phyloP scores from a whole-genome alignment of 2,888 invertebrate genomes.

The Tortrix viridana region DNA sequence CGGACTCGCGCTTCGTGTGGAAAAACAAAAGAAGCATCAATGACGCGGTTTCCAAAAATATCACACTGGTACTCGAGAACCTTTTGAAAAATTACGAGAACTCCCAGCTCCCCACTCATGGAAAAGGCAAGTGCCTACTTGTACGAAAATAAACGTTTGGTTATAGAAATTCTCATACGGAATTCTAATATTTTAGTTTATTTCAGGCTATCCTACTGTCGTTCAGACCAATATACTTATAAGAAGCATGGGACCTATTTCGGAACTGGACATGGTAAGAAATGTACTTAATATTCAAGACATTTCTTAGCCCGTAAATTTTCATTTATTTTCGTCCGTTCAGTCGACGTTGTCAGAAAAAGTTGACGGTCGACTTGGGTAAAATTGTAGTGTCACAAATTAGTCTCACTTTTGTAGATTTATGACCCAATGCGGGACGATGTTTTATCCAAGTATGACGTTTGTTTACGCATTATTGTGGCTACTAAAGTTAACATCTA shows the following conservation, averaged over 20 bases:
- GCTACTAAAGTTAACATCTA: slow-evolving; percentile 4
- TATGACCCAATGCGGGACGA: not conserved
- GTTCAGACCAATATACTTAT: slow-evolving; percentile 95
- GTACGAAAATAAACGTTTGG: not conserved
- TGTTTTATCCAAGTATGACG: not conserved
- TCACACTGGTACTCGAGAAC: slow-evolving; percentile 93
- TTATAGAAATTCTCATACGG: not conserved
- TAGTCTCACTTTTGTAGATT: not conserved
- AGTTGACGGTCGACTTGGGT: not conserved
- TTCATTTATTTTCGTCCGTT: not conserved
- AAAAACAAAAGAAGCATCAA: slow-evolving; percentile 83
- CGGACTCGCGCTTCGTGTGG: slow-evolving; percentile 53
- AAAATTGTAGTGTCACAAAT: not conserved
- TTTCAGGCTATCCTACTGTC: slow-evolving; percentile 91
- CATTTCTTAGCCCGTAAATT: not conserved
- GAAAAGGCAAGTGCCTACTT: slow-evolving; percentile 86
- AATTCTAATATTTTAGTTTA: slow-evolving; percentile 32
- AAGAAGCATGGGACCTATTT: slow-evolving; percentile 95
- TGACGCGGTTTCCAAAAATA: slow-evolving; percentile 92
- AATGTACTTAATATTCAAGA: not conserved
- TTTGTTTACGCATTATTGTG: not conserved
- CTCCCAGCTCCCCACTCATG: slow-evolving; percentile 94
- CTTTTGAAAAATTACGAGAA: slow-evolving; percentile 95
- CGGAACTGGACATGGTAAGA: slow-evolving; percentile 94
- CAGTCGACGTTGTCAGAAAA: not conserved